A percentile compares a stretch with the other conserved stretches of the same genome.
phyloP scores from a whole-genome alignment of 2,888 invertebrate genomes.

The Disparrhopalites patrizii region DNA sequence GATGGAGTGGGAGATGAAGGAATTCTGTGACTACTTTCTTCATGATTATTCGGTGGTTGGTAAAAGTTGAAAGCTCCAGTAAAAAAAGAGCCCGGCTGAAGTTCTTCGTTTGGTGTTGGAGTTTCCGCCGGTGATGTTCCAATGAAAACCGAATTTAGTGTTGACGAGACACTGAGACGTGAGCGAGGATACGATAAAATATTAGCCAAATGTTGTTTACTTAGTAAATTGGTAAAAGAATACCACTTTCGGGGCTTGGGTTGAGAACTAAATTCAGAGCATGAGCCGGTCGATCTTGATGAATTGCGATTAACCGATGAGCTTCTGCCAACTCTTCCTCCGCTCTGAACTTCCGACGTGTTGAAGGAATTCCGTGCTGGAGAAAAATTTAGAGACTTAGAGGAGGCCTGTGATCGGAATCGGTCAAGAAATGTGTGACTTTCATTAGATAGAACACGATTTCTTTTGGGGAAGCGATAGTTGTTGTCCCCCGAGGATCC shows the following conservation, averaged over 20 bases:
- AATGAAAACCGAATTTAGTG: constrained; percentile 42
- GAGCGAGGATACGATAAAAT: constrained; percentile 43
- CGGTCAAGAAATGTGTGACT: constrained; percentile 37
- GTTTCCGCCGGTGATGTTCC: constrained; percentile 20
- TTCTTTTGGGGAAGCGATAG: constrained; percentile 9
- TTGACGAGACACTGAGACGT: constrained; percentile 45
- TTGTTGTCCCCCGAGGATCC: not conserved
- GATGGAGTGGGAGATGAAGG: constrained; percentile 39
- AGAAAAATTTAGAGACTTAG: constrained; percentile 16
- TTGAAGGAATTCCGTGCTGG: not conserved
- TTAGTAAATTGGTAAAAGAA: constrained; percentile 47
- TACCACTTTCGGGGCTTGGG: constrained; percentile 46
- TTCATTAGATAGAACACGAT: constrained; percentile 19
- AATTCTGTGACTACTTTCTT: constrained; percentile 6
- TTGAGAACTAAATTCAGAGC: constrained; percentile 31
- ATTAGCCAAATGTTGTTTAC: constrained; percentile 43
- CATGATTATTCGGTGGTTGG: not conserved
- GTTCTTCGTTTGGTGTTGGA: constrained; percentile 22
- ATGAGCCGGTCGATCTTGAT: constrained; percentile 9
- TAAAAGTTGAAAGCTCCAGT: constrained; percentile 9
- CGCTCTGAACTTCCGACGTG: not conserved
- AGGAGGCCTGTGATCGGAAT: constrained; percentile 40
- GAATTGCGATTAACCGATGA: constrained; percentile 18
- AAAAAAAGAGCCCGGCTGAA: constrained; percentile 10
- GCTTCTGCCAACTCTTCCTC: constrained; percentile 1